A percentile compares a stretch with the other conserved stretches of the same genome.
Conservation (phyloP, 2,113 vertebrate species). For the Charina bottae region DNA sequence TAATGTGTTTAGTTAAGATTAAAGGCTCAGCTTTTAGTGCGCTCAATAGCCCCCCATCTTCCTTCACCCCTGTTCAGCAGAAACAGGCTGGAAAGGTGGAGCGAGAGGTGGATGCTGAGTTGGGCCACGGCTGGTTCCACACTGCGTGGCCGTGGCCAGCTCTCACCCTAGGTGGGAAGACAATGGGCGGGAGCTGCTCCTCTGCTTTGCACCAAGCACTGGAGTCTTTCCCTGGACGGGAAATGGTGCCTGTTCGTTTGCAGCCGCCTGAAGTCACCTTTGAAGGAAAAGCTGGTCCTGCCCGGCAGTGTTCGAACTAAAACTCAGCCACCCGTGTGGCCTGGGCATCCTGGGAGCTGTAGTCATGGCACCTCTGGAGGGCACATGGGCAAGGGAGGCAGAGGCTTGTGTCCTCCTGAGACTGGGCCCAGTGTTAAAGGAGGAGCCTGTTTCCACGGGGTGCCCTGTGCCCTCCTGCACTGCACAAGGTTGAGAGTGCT, state of each 20-base stretch:
- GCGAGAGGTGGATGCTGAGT: not conserved
- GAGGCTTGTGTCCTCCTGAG: not conserved
- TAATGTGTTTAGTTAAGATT: constrained; percentile 61
- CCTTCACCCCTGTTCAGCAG: not conserved
- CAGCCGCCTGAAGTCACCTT: too few relatives aligned
- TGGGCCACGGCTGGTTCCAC: not conserved
- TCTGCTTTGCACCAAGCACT: not conserved
- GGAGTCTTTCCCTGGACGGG: not conserved
- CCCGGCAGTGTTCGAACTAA: not conserved
- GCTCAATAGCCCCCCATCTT: not conserved
- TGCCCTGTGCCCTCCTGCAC: too few relatives aligned
- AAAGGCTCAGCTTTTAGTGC: constrained; percentile 35
- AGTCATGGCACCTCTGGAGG: not conserved
- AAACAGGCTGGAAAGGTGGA: not conserved
- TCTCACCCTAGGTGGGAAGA: too few relatives aligned
- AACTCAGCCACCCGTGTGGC: not conserved
- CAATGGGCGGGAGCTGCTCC: not conserved
- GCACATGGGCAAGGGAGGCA: not conserved
- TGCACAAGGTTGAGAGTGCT: too few relatives aligned
- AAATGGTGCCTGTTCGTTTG: not conserved
- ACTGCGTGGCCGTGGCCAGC: not conserved
- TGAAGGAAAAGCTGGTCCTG: not conserved
- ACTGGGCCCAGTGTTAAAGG: too few relatives aligned
- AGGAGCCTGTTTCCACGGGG: too few relatives aligned
- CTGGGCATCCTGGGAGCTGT: not conserved